Conservation (phyloP, 1,140 invertebrate genomes). For the Arion vulgaris region DNA sequence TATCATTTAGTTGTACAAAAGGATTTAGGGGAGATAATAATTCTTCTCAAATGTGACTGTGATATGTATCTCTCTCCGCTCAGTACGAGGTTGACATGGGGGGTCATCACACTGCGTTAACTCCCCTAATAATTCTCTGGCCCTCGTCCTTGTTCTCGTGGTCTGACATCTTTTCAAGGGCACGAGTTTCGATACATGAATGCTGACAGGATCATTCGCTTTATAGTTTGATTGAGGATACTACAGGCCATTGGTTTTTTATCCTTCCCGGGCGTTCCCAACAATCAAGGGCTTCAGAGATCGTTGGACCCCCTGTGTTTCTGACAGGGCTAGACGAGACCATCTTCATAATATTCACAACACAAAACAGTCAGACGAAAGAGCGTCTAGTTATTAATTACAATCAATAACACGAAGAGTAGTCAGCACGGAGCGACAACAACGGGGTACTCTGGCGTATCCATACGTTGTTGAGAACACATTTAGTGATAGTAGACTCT, state of each 20-base stretch:
- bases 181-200: neutral
- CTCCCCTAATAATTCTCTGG: neutral
- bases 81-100: neutral
- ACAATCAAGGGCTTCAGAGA: neutral
- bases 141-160: neutral
- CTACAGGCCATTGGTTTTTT: constrained; percentile 24
- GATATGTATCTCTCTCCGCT: neutral
- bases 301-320: neutral
- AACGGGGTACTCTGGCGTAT: neutral
- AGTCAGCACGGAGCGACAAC: neutral
- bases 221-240: constrained; percentile 4
- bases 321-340: neutral
- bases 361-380: neutral
- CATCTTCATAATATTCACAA: neutral
- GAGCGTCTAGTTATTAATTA: constrained; percentile 8
- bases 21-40: neutral
- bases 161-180: neutral
- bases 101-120: neutral
- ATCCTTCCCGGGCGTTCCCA: neutral
- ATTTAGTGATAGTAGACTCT: neutral
- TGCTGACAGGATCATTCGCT: constrained; percentile 24
- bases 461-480: neutral
- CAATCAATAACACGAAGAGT: neutral
- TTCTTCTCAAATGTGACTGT: neutral
- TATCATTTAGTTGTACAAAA: neutral